Percentiles rank a stretch among this genome's conserved stretches.
Conservation (phyloP, 2,113 vertebrate genomes). For the Sapayoa aenigma region DNA sequence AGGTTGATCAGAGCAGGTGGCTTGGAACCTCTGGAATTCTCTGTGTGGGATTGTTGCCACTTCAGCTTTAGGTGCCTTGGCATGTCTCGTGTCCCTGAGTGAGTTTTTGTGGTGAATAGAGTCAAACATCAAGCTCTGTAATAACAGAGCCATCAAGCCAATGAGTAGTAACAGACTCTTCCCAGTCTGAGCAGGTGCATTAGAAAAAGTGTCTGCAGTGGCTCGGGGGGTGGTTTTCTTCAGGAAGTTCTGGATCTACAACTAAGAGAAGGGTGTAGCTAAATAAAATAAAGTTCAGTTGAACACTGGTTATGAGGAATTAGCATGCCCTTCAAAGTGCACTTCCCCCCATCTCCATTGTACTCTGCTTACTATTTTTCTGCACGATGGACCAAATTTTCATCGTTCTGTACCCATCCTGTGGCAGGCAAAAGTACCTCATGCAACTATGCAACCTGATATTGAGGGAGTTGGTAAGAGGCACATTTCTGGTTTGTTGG, state of each 20-base stretch:
- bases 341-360: background rate
- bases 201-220: background rate
- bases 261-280: background rate
- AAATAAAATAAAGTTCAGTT: background rate
- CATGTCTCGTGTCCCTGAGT: background rate
- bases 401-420: background rate
- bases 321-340: background rate
- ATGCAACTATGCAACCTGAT: background rate
- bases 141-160: too few relatives aligned
- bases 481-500: background rate
- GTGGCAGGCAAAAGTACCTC: background rate
- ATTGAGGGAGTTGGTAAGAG: background rate
- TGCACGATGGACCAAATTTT: background rate
- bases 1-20: conserved; percentile 12
- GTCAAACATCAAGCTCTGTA: background rate
- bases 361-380: background rate
- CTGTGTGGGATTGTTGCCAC: background rate
- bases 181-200: background rate
- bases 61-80: background rate
- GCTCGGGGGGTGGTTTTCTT: background rate
- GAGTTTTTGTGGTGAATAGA: background rate
- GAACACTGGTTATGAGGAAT: background rate
- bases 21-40: conserved; percentile 24
- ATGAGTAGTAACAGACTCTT: background rate
- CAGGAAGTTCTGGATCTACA: background rate